phyloP scores from a whole-genome alignment of 2,888 invertebrate genomes.

The Bombylius discolor region DNA sequence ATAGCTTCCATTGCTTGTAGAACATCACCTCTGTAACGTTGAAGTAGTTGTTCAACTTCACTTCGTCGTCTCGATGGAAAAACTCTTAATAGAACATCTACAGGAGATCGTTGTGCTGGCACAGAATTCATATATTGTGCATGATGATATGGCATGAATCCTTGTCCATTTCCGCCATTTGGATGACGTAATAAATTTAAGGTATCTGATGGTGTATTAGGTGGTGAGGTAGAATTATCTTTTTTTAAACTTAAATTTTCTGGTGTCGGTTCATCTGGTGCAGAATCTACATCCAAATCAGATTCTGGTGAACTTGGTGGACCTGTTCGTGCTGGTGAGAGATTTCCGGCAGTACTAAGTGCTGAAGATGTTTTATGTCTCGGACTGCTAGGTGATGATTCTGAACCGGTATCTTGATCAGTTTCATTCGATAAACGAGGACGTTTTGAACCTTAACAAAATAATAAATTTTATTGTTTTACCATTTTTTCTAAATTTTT shows the following conservation, averaged over 20 bases:
- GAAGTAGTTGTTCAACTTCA: slow-evolving; percentile 74
- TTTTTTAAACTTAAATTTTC: slow-evolving; percentile 72
- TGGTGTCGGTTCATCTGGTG: slow-evolving; percentile 47
- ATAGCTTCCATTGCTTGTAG: slow-evolving; percentile 88
- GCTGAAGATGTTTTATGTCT: slow-evolving; percentile 15
- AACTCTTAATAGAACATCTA: slow-evolving; percentile 77
- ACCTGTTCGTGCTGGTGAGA: slow-evolving; percentile 34
- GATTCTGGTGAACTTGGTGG: slow-evolving; percentile 37
- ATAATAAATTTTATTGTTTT: background rate
- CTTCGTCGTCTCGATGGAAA: slow-evolving; percentile 77
- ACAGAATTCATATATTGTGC: slow-evolving; percentile 27
- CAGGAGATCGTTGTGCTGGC: slow-evolving; percentile 54
- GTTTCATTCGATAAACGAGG: slow-evolving; percentile 36
- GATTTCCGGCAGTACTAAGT: slow-evolving; percentile 28
- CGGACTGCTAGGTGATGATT: slow-evolving; percentile 36
- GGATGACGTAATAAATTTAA: slow-evolving; percentile 27
- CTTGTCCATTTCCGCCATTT: slow-evolving; percentile 29
- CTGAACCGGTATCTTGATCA: slow-evolving; percentile 36
- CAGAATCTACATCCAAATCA: slow-evolving; percentile 37
- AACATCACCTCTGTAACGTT: slow-evolving; percentile 76
- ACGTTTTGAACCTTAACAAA: slow-evolving; percentile 30
- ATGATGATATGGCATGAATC: slow-evolving; percentile 38
- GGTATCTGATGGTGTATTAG: slow-evolving; percentile 32
- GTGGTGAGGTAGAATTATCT: slow-evolving; percentile 38
- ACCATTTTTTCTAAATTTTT: too few relatives aligned